Percentiles rank a stretch among this genome's conserved stretches.
Conservation (phyloP, 2,113 vertebrate species). For the Gallinago media region DNA sequence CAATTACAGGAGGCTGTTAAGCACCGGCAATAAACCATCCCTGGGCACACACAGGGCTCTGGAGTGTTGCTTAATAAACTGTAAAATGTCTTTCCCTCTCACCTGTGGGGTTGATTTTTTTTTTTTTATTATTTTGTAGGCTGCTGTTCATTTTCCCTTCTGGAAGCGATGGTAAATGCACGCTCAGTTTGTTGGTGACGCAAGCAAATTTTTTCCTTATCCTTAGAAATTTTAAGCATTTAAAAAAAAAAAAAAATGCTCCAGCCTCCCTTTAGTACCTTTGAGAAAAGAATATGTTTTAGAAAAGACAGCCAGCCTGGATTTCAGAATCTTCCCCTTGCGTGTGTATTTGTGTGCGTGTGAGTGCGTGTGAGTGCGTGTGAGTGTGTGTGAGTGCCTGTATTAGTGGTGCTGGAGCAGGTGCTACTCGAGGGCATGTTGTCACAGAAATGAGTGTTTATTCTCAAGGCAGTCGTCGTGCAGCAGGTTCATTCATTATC, state of each 20-base stretch:
- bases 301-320: neutral
- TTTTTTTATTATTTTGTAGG: neutral
- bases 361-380: neutral
- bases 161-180: neutral
- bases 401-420: neutral
- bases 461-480: conserved; percentile 38
- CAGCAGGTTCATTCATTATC: conserved; percentile 12
- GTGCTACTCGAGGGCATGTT: conserved; percentile 11
- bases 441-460: conserved; percentile 36
- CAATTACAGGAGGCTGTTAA: neutral
- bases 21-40: neutral
- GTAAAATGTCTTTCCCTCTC: neutral
- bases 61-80: neutral
- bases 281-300: neutral
- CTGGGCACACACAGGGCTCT: neutral
- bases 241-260: neutral
- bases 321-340: neutral
- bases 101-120: neutral
- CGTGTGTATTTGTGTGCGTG: neutral
- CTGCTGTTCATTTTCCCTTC: neutral
- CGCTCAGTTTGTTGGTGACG: neutral
- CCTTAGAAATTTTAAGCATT: neutral
- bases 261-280: neutral
- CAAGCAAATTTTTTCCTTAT: neutral
- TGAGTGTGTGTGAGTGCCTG: neutral